Percentiles rank a stretch among this genome's conserved stretches.
Evolutionary conservation across 2,888 invertebrate genomes (phyloP).

Genomic region (Chaitophorus viminalis): DNA sequence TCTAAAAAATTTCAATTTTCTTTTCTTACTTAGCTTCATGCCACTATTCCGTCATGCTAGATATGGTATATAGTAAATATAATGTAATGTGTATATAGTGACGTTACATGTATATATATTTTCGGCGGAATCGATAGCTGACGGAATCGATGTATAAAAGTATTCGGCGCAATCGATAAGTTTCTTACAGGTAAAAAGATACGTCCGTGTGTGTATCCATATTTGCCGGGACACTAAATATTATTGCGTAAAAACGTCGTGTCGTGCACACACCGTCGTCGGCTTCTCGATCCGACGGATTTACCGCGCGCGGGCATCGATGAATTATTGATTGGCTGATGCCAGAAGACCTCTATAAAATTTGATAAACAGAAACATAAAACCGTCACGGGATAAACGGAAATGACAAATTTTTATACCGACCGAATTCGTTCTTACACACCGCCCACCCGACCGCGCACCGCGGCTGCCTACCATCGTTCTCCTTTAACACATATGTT

Average conservation of each 20-base stretch:
- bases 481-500: neutral
- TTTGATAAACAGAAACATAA: slow-evolving; percentile 47
- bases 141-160: too few relatives aligned
- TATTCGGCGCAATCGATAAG: too few relatives aligned
- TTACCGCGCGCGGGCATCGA: neutral
- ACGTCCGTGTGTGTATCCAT: neutral
- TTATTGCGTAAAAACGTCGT: neutral
- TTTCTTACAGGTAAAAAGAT: too few relatives aligned
- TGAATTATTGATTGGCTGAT: neutral
- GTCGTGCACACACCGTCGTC: neutral
- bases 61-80: too few relatives aligned
- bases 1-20: too few relatives aligned
- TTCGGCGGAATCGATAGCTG: too few relatives aligned
- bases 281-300: neutral
- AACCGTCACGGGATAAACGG: slow-evolving; percentile 7
- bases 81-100: too few relatives aligned
- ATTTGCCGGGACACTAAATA: neutral
- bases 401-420: slow-evolving; percentile 43
- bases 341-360: neutral
- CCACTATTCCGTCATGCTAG: too few relatives aligned
- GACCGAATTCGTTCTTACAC: neutral
- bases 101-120: too few relatives aligned
- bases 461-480: neutral
- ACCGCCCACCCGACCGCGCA: too few relatives aligned
- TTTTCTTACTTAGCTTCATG: too few relatives aligned